phyloP scores from a whole-genome alignment of 2,797 vertebrate genomes.

The Oophaga sylvatica region DNA sequence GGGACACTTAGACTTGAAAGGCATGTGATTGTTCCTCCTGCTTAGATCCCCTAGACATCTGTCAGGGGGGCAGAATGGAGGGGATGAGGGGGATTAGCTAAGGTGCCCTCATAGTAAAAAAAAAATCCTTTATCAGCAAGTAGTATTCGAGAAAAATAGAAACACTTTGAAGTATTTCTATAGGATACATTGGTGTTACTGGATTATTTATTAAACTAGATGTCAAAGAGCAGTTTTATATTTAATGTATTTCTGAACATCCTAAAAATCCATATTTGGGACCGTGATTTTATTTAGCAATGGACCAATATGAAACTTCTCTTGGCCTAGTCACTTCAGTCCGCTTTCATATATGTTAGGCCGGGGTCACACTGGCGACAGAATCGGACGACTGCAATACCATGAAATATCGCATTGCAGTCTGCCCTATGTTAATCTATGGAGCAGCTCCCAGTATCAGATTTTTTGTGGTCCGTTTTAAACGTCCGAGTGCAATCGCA shows the following conservation, averaged over 20 bases:
- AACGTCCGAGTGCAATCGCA: too few relatives aligned
- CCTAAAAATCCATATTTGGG: neutral
- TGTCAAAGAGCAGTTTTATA: neutral
- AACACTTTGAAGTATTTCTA: neutral
- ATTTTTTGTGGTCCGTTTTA: too few relatives aligned
- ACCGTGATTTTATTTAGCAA: too few relatives aligned
- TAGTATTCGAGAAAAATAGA: neutral
- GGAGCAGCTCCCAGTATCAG: too few relatives aligned
- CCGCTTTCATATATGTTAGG: too few relatives aligned
- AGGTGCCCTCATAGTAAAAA: constrained; percentile 46
- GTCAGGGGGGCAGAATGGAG: constrained; percentile 36
- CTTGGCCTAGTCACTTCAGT: too few relatives aligned
- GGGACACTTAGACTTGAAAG: constrained; percentile 57
- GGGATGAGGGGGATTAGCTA: constrained; percentile 33
- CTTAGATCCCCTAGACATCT: constrained; percentile 56
- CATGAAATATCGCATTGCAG: too few relatives aligned
- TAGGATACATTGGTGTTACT: neutral
- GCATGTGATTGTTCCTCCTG: constrained; percentile 38
- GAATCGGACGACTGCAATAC: too few relatives aligned
- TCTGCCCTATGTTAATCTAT: too few relatives aligned
- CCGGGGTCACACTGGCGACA: too few relatives aligned
- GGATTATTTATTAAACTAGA: neutral
- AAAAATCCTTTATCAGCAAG: constrained; percentile 1
- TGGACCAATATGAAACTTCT: too few relatives aligned
- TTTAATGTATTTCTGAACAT: neutral